Percentiles rank a stretch among this genome's conserved stretches.
phyloP scores from a whole-genome alignment of 2,113 vertebrate species.

The Pelecanus crispus region DNA sequence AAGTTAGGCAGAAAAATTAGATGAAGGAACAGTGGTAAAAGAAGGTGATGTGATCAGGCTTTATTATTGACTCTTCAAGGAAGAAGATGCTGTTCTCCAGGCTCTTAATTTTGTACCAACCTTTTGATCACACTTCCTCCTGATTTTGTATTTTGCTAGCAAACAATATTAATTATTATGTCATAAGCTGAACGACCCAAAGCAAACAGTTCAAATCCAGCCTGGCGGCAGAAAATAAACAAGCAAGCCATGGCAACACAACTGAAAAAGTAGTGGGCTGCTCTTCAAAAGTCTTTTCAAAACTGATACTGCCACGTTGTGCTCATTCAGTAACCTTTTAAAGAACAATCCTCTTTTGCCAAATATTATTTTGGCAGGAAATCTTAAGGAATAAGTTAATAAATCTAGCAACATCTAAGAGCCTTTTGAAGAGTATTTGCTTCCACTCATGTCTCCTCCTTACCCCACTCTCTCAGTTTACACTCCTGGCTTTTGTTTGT shows the following conservation, averaged over 20 bases:
- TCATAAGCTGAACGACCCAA: neutral
- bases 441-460: neutral
- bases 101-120: neutral
- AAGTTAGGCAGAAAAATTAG: neutral
- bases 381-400: neutral
- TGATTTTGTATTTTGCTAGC: neutral
- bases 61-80: neutral
- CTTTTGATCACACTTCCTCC: neutral
- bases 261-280: neutral
- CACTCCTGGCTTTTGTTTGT: neutral
- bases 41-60: neutral
- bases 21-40: neutral
- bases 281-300: slow-evolving; percentile 6
- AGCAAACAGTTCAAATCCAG: neutral
- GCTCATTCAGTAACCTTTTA: neutral
- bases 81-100: neutral
- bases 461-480: neutral
- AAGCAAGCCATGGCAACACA: neutral
- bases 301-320: neutral
- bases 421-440: slow-evolving; percentile 1
- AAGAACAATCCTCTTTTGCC: neutral
- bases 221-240: neutral
- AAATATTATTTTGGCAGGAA: slow-evolving; percentile 9
- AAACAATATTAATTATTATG: neutral
- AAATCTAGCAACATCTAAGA: neutral